Evolutionary conservation across 2,797 vertebrate genomes (phyloP).

Genomic region (Diglossa cyanea): DNA sequence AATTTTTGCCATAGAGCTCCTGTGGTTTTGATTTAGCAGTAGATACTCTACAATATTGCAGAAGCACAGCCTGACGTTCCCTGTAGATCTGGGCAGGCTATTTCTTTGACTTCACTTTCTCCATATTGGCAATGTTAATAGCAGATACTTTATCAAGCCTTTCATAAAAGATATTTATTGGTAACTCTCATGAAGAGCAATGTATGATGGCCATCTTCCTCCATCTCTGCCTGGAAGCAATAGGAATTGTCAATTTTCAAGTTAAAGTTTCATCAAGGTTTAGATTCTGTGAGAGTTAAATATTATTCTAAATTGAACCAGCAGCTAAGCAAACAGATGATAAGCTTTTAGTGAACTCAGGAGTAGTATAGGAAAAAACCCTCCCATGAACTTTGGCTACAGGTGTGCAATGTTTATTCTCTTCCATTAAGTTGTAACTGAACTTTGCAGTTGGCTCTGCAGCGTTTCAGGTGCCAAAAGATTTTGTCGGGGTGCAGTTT

Average conservation of each 20-base stretch:
- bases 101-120: slow-evolving; percentile 17
- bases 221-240: background rate
- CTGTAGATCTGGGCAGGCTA: background rate
- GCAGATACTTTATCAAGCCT: background rate
- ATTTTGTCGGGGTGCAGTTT: background rate
- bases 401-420: slow-evolving; percentile 21
- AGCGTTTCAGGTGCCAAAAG: background rate
- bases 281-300: slow-evolving; percentile 34
- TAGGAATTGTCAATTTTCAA: background rate
- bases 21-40: background rate
- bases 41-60: background rate
- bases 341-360: slow-evolving; percentile 26
- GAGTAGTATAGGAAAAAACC: background rate
- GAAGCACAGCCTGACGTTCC: background rate
- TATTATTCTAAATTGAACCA: slow-evolving; percentile 55
- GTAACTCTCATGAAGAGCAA: background rate
- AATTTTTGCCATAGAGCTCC: background rate
- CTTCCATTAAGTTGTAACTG: background rate
- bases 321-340: slow-evolving; percentile 40
- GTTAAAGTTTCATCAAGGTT: slow-evolving; percentile 38
- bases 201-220: background rate
- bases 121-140: background rate
- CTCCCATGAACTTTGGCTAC: background rate
- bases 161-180: background rate
- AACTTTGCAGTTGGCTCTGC: background rate